These are phyloP conservation scores for Phalacrocorax aristotelis DNA, from an alignment of 2,113 vertebrate species.

Conservation along the genomic window DNA sequence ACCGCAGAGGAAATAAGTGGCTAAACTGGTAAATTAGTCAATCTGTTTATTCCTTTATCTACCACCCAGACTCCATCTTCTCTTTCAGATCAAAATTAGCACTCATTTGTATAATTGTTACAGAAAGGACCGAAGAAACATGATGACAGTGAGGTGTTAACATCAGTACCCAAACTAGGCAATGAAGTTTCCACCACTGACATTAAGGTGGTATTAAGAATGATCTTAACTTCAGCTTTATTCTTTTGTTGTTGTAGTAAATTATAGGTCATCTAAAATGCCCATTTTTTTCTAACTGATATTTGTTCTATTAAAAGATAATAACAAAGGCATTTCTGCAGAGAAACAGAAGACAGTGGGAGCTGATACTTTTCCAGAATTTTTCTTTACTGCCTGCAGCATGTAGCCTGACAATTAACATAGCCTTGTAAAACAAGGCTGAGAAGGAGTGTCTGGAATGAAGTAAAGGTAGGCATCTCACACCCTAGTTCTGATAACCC, in stretches of 20 bases:
- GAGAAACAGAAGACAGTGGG: not conserved
- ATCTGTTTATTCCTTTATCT: not conserved
- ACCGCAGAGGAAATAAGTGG: not conserved
- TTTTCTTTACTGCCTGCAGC: not conserved
- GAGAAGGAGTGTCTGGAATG: not conserved
- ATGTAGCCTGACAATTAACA: not conserved
- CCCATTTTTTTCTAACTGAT: rapidly evolving
- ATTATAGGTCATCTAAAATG: not conserved
- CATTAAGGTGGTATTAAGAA: not conserved
- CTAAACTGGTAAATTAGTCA: not conserved
- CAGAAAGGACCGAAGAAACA: not conserved
- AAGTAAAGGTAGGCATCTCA: not conserved
- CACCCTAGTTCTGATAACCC: not conserved
- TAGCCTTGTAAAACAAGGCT: not conserved
- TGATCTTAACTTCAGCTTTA: not conserved
- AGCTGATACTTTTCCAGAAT: not conserved
- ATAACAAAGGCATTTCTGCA: not conserved
- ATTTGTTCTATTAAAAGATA: not conserved
- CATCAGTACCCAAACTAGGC: not conserved
- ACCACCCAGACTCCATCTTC: not conserved
- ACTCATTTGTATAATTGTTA: not conserved
- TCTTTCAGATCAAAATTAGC: not conserved
- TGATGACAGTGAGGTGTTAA: not conserved
- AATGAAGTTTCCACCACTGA: not conserved
- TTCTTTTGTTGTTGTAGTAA: not conserved